Evolutionary conservation across 2,797 vertebrate species (phyloP).

Genomic region (Acanthis flammea): DNA sequence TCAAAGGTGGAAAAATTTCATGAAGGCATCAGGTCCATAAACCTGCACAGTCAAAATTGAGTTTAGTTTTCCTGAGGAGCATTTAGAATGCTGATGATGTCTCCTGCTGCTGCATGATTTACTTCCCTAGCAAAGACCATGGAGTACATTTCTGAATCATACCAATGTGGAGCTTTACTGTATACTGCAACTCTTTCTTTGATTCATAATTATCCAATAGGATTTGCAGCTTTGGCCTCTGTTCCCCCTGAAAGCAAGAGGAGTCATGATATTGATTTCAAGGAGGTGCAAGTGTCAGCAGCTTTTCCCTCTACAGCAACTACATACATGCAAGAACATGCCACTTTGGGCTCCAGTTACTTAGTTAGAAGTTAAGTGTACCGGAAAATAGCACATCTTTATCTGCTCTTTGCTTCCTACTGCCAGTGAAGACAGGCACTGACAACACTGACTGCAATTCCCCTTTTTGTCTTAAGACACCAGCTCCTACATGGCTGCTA

Average conservation of each 20-base stretch:
- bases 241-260: neutral
- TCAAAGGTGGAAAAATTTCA: neutral
- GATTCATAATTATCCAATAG: neutral
- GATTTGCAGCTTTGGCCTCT: neutral
- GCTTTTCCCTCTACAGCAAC: neutral
- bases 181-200: neutral
- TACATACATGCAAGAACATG: neutral
- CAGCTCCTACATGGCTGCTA: neutral
- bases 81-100: neutral
- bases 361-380: neutral
- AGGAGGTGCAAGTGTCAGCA: neutral
- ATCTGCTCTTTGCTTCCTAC: neutral
- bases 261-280: neutral
- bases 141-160: neutral
- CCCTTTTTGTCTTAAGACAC: neutral
- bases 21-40: neutral
- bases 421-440: neutral
- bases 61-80: neutral
- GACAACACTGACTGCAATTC: neutral
- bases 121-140: neutral
- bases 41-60: neutral
- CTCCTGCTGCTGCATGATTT: neutral
- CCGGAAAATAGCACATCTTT: neutral
- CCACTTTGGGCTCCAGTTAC: neutral
- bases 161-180: neutral